Evolutionary conservation across 2,113 vertebrate species (phyloP), one percentile per base, ranked within the genome.

Genomic region (Hylia prasina): DNA sequence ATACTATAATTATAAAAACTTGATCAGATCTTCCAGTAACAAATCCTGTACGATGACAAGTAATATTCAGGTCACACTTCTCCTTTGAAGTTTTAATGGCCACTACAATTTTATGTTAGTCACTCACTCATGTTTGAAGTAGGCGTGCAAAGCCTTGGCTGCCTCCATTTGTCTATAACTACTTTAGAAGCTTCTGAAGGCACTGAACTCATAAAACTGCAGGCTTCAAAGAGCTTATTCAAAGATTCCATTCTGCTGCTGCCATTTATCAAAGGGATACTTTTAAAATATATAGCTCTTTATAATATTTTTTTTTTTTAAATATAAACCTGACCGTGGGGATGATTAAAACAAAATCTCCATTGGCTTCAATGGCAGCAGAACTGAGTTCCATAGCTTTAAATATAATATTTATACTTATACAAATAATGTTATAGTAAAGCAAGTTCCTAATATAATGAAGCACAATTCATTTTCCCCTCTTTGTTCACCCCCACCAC

Each of bases 71-170:
- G 94, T 97, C 96, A 96, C 63, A 79, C 65, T 87, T 87, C 65
- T 72, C 65, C 76, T 97, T 97, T 97, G 95, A 97, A 96, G 95
- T 96, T 97, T 97, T 97, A 96, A 97, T 97, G 96, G 95, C 97
- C 95, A 94, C 94, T 95, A 96, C 90, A 97, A 87, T 97, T 96
- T 96, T 71, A 35, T 93, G 93, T 94, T 94, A 96, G 95, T 92
- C 95, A 92, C 91, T 96, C 90, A 91, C 83, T 95, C 90, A 76
- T 89, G 96, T 95, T 97, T 97, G 96, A 97, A 96, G 95, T 94
- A 88, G 88, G 93, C 4, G 63, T 94, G 95, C 94, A 92, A 95
- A 97, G 96, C 83, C 78, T 72, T 86, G 80, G 90, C 82, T 90
- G 87, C 72, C 93, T 96, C 95, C 96, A 89, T 97, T 97, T 96